Percentiles rank a stretch among this genome's conserved stretches.
Evolutionary conservation across 2,797 vertebrate genomes (phyloP).

Genomic region (Orientallactaga sibirica): DNA sequence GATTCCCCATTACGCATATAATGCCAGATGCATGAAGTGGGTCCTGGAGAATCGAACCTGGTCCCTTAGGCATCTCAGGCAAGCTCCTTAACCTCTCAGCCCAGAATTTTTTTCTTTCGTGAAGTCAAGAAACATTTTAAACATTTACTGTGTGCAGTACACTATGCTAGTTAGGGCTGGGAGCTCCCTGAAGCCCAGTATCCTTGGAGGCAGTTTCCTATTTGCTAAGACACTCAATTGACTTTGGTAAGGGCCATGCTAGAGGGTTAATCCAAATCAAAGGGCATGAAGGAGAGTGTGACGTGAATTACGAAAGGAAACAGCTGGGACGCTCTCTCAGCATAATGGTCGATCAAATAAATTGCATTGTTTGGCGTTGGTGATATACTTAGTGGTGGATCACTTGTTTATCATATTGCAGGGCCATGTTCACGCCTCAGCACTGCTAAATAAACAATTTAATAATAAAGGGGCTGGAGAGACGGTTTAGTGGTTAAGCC

Average conservation of each 20-base stretch:
- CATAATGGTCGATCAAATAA: neutral
- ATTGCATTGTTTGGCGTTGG: neutral
- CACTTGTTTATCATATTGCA: no score
- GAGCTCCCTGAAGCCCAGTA: neutral
- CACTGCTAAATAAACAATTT: no score
- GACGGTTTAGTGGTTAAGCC: no score
- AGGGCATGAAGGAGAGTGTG: neutral
- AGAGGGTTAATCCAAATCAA: conserved; percentile 4
- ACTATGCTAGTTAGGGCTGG: neutral
- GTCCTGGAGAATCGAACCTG: no score
- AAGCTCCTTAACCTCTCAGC: no score
- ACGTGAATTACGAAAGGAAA: neutral
- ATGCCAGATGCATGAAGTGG: no score
- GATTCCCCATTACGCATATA: no score
- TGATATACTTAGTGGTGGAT: neutral
- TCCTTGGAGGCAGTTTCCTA: neutral
- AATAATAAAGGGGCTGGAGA: no score
- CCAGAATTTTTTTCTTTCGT: neutral
- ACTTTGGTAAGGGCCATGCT: neutral
- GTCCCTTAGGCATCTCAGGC: no score
- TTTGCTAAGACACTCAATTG: neutral
- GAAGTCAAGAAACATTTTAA: neutral
- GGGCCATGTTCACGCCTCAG: no score
- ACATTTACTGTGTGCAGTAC: neutral
- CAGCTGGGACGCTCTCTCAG: neutral